Evolutionary conservation across 2,888 invertebrate species (phyloP).

Genomic region (Chelonus formosanus): DNA sequence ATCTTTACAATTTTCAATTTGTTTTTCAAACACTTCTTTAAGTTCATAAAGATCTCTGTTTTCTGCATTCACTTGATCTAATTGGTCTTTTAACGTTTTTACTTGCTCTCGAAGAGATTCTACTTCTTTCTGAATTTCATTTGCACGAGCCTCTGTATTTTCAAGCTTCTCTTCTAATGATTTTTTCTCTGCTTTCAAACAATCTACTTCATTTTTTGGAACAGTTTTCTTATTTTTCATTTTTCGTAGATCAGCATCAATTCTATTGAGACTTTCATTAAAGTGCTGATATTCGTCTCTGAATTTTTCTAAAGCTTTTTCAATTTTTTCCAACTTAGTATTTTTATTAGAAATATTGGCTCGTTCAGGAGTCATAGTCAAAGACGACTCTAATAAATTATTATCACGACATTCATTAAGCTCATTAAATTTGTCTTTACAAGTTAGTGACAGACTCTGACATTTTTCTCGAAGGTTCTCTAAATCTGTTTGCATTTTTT

Average conservation of each 20-base stretch:
- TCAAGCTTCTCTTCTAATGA: slow-evolving; percentile 39
- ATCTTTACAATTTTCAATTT: slow-evolving; percentile 35
- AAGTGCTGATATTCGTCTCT: slow-evolving; percentile 44
- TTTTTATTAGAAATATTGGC: slow-evolving; percentile 1
- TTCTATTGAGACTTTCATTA: slow-evolving; percentile 36
- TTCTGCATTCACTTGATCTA: background rate
- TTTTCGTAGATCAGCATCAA: slow-evolving; percentile 40
- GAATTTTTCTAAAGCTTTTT: slow-evolving; percentile 45
- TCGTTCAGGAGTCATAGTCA: no score
- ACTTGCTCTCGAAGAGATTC: slow-evolving; percentile 9
- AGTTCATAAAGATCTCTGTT: slow-evolving; percentile 13
- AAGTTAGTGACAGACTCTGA: slow-evolving; percentile 42
- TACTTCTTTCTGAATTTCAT: slow-evolving; percentile 7
- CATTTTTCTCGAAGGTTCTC: slow-evolving; percentile 50
- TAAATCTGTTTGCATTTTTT: slow-evolving; percentile 47
- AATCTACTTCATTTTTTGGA: slow-evolving; percentile 43
- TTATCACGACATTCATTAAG: slow-evolving; percentile 51
- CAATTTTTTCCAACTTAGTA: slow-evolving; percentile 45
- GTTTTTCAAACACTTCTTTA: slow-evolving; percentile 6
- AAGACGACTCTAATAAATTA: slow-evolving; percentile 15
- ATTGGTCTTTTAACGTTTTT: background rate
- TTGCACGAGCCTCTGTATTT: slow-evolving; percentile 27
- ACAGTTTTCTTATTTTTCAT: slow-evolving; percentile 39
- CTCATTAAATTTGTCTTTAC: slow-evolving; percentile 50
- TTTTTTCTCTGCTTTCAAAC: slow-evolving; percentile 43